phyloP scores from a whole-genome alignment of 2,113 vertebrate species.

The Phaethon lepturus region DNA sequence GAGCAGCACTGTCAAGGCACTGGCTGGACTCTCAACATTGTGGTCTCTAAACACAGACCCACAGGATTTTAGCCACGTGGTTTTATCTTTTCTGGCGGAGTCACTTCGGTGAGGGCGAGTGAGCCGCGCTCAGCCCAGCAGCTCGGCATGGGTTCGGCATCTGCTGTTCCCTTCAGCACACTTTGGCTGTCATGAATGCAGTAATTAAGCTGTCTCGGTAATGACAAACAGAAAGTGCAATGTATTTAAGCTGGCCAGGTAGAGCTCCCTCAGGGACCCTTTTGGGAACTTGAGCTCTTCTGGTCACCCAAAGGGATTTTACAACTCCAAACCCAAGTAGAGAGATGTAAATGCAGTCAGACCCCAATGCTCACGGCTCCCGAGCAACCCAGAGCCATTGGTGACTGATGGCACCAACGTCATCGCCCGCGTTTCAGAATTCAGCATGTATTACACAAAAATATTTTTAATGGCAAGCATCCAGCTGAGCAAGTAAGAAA shows the following conservation, averaged over 20 bases:
- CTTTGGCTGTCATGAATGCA: neutral
- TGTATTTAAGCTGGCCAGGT: neutral
- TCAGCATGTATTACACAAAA: neutral
- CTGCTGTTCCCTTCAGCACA: neutral
- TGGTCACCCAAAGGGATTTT: neutral
- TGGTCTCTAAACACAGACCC: neutral
- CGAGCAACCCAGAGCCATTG: neutral
- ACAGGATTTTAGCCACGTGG: neutral
- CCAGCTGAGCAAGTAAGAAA: neutral
- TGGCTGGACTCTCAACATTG: neutral
- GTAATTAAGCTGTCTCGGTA: neutral
- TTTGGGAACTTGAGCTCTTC: neutral
- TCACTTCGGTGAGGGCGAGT: neutral
- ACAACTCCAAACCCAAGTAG: rapidly evolving
- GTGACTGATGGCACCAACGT: neutral
- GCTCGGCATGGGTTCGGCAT: neutral
- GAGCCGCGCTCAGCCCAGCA: neutral
- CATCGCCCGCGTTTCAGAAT: neutral
- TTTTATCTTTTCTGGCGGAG: neutral
- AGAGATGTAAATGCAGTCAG: neutral
- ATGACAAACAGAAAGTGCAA: neutral
- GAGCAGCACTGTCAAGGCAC: neutral
- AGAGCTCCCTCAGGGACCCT: neutral
- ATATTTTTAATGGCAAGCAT: neutral
- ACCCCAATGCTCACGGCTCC: neutral